Base-by-base conservation (phyloP, 2,113 vertebrate species). In the Syngnathus scovelli region DNA sequence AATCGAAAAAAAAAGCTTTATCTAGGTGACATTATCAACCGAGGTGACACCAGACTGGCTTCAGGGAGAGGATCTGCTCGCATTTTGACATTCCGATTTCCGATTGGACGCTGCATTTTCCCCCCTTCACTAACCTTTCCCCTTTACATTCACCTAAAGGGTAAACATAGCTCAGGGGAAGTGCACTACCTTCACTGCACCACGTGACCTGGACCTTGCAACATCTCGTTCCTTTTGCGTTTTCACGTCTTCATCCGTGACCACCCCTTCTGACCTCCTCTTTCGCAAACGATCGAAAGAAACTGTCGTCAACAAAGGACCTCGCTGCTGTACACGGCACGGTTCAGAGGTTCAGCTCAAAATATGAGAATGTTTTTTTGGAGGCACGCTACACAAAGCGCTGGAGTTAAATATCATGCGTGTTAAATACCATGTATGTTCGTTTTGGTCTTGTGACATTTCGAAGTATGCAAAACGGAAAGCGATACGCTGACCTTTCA, bases 1-100 rank as follows among this genome's bases (percentile, higher is more conserved):
- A 59, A 84, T 64, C n/a, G 71, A 69, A 69, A 63, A 38, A 12
- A 44, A 66, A 66, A 75, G 43, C 52, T 78, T 67, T 72, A 81
- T 83, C 75, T 67, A 78, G 79, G 67, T 87, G 85, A 89, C 87
- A 83, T 84, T 87, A 87, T 89, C 89, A 79, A 87, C 83, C 83
- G 78, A 75, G 75, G 74, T 78, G 87, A 85, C 8, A 9, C 59
- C 21, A 33, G 9, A 12, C 56, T 38, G 39, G 27, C 69, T 69
- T 74, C 77, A 69, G 59, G 74, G 78, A 72, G 68, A 72, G 76
- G 61, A 67, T 77, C 72, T 2, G 64, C 74, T 83, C 70, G 74
- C 81, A 86, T 85, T 81, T 33, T 87, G 88, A 86, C 84, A 83
- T 87, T 84, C 16, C 33, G 12, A 36, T 65, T 65, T 8, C 84